Conservation (phyloP, 2,113 vertebrate species). For the Pardalotus punctatus region DNA sequence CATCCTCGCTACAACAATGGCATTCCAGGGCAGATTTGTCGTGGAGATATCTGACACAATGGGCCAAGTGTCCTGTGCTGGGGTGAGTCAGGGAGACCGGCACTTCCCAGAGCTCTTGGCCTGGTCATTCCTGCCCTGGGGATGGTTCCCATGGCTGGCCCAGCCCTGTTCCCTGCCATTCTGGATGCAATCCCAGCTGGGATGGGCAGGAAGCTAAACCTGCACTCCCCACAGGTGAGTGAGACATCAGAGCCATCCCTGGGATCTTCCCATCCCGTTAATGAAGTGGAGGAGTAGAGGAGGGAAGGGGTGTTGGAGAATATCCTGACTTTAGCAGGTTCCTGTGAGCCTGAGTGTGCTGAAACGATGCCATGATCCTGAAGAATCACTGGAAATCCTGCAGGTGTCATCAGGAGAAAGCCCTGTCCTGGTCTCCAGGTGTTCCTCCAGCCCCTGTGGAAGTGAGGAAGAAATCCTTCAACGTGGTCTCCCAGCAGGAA, state of each 20-base stretch:
- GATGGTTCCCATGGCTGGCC: background rate
- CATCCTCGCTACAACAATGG: background rate
- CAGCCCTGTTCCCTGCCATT: background rate
- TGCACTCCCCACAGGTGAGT: fast-evolving
- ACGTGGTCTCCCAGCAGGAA: background rate
- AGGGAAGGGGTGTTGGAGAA: background rate
- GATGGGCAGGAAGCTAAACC: background rate
- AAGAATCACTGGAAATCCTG: background rate
- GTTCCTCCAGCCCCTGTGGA: background rate
- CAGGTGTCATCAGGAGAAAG: background rate
- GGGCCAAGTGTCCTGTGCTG: background rate
- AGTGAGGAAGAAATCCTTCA: background rate
- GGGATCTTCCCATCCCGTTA: fast-evolving
- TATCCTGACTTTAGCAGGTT: background rate
- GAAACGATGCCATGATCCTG: background rate
- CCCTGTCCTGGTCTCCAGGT: background rate
- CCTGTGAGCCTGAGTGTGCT: background rate
- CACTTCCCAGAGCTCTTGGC: background rate
- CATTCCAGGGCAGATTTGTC: background rate
- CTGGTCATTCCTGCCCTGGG: background rate
- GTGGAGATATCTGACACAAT: background rate
- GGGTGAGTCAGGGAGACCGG: background rate
- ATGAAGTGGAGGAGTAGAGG: background rate
- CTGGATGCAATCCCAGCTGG: background rate
- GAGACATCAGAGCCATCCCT: background rate